Evolutionary conservation across 2,888 invertebrate genomes (phyloP), one percentile per base, ranked within the genome.

Genomic region (Cacoxenus indagator): DNA sequence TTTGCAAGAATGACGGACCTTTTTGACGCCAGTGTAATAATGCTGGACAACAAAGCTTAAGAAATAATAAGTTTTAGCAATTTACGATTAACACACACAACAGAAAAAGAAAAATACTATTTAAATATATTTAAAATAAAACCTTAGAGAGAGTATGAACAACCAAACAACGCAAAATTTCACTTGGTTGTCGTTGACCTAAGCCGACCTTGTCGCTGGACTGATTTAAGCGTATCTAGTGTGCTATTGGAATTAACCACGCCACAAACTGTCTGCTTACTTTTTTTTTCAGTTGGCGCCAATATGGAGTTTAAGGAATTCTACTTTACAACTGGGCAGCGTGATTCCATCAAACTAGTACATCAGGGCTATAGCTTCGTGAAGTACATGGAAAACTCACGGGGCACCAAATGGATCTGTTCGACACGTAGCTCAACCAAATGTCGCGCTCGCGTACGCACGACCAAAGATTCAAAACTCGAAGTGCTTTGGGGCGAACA

Each of bases 381-480:
- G 9, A 87, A 86, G 71, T 85, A 84, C 65, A 83, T 87, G 80
- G 79, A 84, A 64, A 87, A 87, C 62, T 84, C 85, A 1, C 84
- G 78, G 37, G 88, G 88, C 17, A 84, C 78, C 5, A 87, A 87
- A 67, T 88, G 87, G 87, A 84, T 87, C 37, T 88, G 88, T 72
- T 81, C 87, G 11, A 87, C 85, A n/a, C 84, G 87, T 37, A 84
- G 85, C 11, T 83, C 84, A 9, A 87, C 87, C 24, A 87, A 85
- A 75, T 88, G 88, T 67, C 81, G 84, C 0, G 86, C 88, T 8
- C 82, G 87, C 22, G 70, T 88, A 11, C 83, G 87, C 26, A 82
- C 81, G 19, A 75, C 84, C 64, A 75, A 77, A 67, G 80, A 82
- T 48, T 76, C 78, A 0, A 70, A 76, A 19, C 67, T 87, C 24